These are phyloP conservation scores for Lates japonicus DNA, from an alignment of 2,797 vertebrate genomes.

Conservation along the genomic window DNA sequence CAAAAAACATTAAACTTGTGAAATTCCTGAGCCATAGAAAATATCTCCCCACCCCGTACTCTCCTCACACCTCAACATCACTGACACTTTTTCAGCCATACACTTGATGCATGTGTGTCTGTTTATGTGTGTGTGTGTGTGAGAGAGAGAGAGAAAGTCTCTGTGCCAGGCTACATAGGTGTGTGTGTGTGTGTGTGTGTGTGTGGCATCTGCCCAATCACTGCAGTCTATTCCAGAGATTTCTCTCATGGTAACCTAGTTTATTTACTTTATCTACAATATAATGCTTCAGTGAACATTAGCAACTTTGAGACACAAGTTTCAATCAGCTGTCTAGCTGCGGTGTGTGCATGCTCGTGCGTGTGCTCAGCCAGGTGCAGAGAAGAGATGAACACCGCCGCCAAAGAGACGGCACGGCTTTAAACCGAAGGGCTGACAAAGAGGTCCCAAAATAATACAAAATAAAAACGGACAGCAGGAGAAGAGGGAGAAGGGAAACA, in stretches of 20 bases:
- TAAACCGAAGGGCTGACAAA: conserved; percentile 69
- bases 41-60: conserved; percentile 55
- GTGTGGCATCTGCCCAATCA: conserved; percentile 89
- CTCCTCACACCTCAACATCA: conserved; percentile 74
- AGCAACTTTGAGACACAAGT: conserved; percentile 93
- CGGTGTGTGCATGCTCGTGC: conserved; percentile 51
- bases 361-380: conserved; percentile 79
- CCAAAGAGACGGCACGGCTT: conserved; percentile 62
- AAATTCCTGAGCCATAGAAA: conserved; percentile 84
- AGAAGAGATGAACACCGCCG: conserved; percentile 72
- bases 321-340: conserved; percentile 91
- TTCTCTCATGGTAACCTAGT: conserved; percentile 93
- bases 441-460: conserved; percentile 75
- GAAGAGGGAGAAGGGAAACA: conserved; percentile 39
- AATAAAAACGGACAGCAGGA: conserved; percentile 67
- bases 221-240: conserved; percentile 91
- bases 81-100: conserved; percentile 66
- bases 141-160: conserved; percentile 39
- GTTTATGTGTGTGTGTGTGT: conserved; percentile 55
- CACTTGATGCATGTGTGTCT: conserved; percentile 57
- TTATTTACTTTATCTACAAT: conserved; percentile 99
- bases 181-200: conserved; percentile 76
- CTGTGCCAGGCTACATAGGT: conserved; percentile 43
- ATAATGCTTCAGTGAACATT: conserved; percentile 98
- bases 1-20: conserved; percentile 86